phyloP scores from a whole-genome alignment of 2,797 vertebrate species.

The Allobates femoralis region DNA sequence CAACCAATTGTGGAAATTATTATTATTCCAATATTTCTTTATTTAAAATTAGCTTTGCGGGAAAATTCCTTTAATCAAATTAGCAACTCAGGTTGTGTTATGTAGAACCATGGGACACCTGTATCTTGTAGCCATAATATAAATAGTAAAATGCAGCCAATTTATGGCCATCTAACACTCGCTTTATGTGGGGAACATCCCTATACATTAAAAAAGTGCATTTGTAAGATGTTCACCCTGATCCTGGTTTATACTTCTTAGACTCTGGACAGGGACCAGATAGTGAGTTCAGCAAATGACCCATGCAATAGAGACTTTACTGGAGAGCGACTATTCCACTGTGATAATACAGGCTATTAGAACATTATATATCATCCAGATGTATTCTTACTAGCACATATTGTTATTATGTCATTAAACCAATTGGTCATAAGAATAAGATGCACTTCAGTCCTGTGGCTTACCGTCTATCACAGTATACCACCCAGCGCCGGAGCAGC shows the following conservation, averaged over 20 bases:
- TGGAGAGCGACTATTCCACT: not conserved
- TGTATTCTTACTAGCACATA: not conserved
- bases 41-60: too few relatives aligned
- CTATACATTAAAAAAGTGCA: not conserved
- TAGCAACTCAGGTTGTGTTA: not conserved
- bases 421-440: not conserved
- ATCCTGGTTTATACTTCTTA: not conserved
- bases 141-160: not conserved
- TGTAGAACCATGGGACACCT: not conserved
- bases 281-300: conserved; percentile 3
- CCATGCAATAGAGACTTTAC: not conserved
- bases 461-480: too few relatives aligned
- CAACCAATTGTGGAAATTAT: too few relatives aligned
- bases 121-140: not conserved
- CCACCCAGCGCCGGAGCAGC: too few relatives aligned
- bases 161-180: not conserved
- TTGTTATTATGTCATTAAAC: not conserved
- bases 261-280: not conserved
- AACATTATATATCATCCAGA: not conserved
- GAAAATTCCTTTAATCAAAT: too few relatives aligned
- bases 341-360: not conserved
- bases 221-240: not conserved
- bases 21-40: too few relatives aligned
- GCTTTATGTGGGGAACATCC: not conserved
- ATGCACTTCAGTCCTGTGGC: not conserved